Conservation (phyloP, 2,113 vertebrate species). For the Tauraco erythrolophus region DNA sequence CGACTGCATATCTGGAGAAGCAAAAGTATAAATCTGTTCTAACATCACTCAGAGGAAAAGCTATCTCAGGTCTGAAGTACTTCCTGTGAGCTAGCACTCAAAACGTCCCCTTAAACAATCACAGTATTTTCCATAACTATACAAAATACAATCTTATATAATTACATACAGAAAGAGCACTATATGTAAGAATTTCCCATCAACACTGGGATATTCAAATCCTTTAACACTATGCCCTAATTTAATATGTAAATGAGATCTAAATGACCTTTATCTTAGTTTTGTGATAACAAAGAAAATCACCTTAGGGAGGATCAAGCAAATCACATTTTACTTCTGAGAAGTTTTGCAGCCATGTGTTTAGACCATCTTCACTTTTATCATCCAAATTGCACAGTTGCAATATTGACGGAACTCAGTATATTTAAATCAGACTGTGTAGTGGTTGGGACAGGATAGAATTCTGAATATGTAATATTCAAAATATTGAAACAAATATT, state of each 20-base stretch:
- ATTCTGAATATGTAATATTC: not conserved
- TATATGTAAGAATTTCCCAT: not conserved
- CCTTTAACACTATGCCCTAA: not conserved
- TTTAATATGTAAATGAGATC: not conserved
- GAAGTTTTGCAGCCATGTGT: not conserved
- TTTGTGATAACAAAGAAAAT: not conserved
- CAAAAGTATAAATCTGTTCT: not conserved
- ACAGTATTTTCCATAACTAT: not conserved
- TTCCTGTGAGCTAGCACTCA: not conserved
- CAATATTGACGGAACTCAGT: not conserved
- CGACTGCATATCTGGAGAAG: not conserved
- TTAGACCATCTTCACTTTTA: not conserved
- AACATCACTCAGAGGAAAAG: not conserved
- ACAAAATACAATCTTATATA: not conserved
- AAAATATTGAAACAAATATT: no score
- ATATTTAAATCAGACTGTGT: not conserved
- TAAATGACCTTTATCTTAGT: not conserved
- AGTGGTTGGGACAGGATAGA: not conserved
- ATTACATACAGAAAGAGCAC: not conserved
- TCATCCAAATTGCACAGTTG: not conserved
- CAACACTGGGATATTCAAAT: not conserved
- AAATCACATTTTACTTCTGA: not conserved
- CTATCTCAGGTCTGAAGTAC: not conserved
- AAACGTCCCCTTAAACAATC: not conserved
- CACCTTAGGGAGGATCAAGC: not conserved